Evolutionary conservation across 2,113 vertebrate species (phyloP), one percentile per base, ranked within the genome.

Genomic region (Dendropsophus ebraccatus): DNA sequence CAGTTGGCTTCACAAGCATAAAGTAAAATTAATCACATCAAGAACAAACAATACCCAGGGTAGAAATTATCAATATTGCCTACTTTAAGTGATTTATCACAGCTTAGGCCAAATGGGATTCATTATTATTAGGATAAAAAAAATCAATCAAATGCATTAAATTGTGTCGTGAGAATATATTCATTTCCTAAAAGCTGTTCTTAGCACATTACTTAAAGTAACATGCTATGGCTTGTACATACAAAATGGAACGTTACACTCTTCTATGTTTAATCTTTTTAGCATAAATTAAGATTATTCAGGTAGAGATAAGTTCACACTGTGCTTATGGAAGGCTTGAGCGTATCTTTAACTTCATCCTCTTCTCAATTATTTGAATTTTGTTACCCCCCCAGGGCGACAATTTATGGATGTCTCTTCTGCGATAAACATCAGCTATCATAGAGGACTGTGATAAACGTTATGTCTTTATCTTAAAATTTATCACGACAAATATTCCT

Each of bases 51-150:
- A 70, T 70, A 70, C 35, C 67, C 32, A 11, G 32, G 67, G 67
- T 41, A 41, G 67, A 70, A 70, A 41, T 37, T 70, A 70, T 70
- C 67, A 70, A 70, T 70, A 70, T 35, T 69, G 30, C 30, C 65
- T 69, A 69, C 35, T 70, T 70, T 41, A 70, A 70, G 67, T 37
- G 17, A 70, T 70, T 37, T 70, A 70, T 70, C 67, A 70, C 19
- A 41, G 19, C 32, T 12, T 70, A 70, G 65, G 32, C 30, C 30
- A 37, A 69, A 67, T 67, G 28, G 28, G 28, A 67, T 32, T 67
- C 62, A 70, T 70, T 70, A 41, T 23, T 16, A 32, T 32, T 30
- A 14, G n/a, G 13, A 62, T 16, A 35, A 69, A 6, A 70, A 70
- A 70, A 70, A 70, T 41, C 65, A 35, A 70, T 70, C 35, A 70